Conservation (phyloP, 2,797 vertebrate species). For the Semotilus atromaculatus region DNA sequence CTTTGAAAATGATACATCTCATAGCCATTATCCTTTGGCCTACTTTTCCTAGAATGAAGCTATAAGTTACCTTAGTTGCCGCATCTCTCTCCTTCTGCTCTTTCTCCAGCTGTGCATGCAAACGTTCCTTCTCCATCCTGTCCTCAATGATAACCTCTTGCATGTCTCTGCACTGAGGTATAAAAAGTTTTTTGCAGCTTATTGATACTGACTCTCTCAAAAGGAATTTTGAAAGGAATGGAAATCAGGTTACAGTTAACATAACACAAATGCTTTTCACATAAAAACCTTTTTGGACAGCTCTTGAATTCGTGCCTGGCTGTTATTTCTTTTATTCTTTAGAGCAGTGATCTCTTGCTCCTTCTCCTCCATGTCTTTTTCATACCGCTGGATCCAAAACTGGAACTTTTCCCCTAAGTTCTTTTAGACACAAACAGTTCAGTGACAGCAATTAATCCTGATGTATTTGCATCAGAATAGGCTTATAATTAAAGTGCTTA, state of each 20-base stretch:
- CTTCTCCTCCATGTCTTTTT: constrained; percentile 82
- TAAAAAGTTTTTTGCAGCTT: not conserved
- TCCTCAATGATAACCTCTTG: constrained; percentile 87
- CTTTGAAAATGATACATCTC: not conserved
- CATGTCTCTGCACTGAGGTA: constrained; percentile 78
- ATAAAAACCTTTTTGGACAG: constrained; percentile 81
- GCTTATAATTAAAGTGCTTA: not conserved
- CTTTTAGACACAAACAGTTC: constrained; percentile 56
- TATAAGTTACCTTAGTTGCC: constrained; percentile 80
- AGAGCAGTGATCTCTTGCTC: constrained; percentile 77
- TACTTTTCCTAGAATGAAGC: not conserved
- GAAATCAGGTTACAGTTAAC: constrained; percentile 22
- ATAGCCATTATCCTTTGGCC: not conserved
- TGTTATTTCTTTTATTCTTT: constrained; percentile 73
- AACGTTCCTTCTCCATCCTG: constrained; percentile 80
- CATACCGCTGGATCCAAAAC: constrained; percentile 83
- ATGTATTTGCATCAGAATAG: not conserved
- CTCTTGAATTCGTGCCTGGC: constrained; percentile 77
- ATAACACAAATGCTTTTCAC: not conserved
- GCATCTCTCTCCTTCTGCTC: constrained; percentile 74
- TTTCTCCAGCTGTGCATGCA: constrained; percentile 67
- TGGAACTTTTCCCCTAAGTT: constrained; percentile 76
- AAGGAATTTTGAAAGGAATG: not conserved
- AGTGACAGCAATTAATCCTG: not conserved
- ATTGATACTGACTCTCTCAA: not conserved